These are phyloP conservation scores for Petaurus breviceps DNA, from an alignment of 2,113 vertebrate genomes.

Conservation along the genomic window DNA sequence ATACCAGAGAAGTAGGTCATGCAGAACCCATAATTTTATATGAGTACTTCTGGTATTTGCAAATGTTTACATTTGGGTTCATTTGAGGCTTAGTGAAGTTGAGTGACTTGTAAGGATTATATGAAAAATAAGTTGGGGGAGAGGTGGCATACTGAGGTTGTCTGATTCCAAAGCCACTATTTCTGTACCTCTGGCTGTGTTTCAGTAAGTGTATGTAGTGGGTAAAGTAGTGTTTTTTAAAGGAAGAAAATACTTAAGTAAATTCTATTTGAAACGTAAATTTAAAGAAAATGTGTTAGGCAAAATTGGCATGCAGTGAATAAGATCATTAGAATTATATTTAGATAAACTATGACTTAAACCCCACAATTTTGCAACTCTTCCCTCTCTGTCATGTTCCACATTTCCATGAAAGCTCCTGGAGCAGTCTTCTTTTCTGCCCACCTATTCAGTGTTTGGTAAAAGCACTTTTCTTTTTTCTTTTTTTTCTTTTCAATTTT, in stretches of 20 bases:
- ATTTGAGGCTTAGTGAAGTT: neutral
- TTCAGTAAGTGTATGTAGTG: neutral
- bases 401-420: neutral
- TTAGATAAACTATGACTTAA: neutral
- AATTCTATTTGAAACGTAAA: neutral
- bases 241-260: neutral
- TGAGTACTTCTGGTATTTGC: neutral
- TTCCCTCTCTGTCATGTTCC: neutral
- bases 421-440: neutral
- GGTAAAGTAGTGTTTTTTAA: neutral
- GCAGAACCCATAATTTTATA: neutral
- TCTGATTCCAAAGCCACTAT: neutral
- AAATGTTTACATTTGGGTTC: neutral
- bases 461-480: neutral
- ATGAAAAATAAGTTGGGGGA: neutral
- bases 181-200: neutral
- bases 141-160: neutral
- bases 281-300: neutral
- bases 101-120: neutral
- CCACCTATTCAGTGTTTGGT: neutral
- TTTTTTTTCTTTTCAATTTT: neutral
- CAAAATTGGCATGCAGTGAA: neutral
- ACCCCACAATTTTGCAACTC: neutral
- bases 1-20: neutral
- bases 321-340: neutral